Evolutionary conservation across 2,113 vertebrate species (phyloP).

Genomic region (Zapus hudsonius): DNA sequence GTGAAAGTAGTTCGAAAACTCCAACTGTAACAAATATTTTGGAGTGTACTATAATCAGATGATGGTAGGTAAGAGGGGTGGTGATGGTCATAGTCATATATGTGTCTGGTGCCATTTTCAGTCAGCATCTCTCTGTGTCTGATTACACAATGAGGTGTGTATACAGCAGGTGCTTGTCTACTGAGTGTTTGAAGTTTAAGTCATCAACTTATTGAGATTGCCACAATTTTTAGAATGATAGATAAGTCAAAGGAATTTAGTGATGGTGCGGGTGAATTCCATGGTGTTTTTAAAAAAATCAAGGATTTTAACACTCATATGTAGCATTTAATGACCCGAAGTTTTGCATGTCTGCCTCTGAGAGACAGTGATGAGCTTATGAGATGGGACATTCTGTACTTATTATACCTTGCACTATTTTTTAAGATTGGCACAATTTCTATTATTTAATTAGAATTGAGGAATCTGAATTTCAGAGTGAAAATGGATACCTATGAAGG

Average conservation of each 20-base stretch:
- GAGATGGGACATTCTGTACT: too few species aligned
- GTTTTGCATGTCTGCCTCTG: neutral
- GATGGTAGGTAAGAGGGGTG: neutral
- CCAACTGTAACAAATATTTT: neutral
- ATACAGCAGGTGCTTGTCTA: neutral
- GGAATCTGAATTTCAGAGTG: neutral
- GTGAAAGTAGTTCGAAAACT: neutral
- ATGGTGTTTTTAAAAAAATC: neutral
- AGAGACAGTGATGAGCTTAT: neutral
- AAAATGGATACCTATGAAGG: neutral
- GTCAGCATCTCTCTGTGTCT: too few species aligned
- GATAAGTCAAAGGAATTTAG: neutral
- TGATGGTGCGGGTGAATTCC: neutral
- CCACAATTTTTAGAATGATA: neutral
- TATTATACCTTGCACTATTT: neutral
- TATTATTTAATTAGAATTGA: neutral
- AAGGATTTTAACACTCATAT: neutral
- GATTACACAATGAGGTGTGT: too few species aligned
- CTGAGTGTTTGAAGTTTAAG: neutral
- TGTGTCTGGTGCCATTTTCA: neutral
- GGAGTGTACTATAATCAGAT: neutral
- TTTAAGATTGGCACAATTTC: neutral
- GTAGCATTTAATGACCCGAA: neutral
- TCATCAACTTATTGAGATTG: neutral
- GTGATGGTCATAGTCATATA: fast-evolving